Conservation (phyloP, 1,140 invertebrate species). For the Drosophila ohnishii region DNA sequence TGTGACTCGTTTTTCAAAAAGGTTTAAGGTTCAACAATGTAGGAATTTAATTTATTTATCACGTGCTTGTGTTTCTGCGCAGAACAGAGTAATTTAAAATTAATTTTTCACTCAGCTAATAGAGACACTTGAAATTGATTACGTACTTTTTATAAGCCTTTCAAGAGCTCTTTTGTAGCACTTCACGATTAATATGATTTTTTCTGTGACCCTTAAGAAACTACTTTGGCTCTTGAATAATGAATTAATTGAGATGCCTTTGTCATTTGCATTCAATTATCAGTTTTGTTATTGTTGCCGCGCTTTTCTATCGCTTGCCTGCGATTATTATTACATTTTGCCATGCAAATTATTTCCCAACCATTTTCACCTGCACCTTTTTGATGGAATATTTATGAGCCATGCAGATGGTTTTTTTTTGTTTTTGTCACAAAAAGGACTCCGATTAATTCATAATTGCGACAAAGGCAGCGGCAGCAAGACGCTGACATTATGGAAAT, state of each 20-base stretch:
- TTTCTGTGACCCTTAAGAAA: conserved; percentile 12
- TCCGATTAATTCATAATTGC: conserved; percentile 55
- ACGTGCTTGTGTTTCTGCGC: not conserved
- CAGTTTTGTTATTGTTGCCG: conserved; percentile 48
- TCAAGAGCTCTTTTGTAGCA: not conserved
- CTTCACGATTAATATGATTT: conserved; percentile 11
- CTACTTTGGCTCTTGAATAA: conserved; percentile 17
- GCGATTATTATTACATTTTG: conserved; percentile 42
- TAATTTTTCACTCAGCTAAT: not conserved
- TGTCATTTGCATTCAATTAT: conserved; percentile 69
- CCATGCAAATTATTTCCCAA: conserved; percentile 35
- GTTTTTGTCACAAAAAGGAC: conserved; percentile 34
- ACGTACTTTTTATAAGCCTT: not conserved
- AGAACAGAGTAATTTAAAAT: not conserved
- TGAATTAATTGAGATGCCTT: conserved; percentile 54
- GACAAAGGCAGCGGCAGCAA: conserved; percentile 43
- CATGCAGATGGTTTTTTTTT: conserved; percentile 32
- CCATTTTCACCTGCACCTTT: conserved; percentile 19
- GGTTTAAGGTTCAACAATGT: not conserved
- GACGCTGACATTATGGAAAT: conserved; percentile 30
- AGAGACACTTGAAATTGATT: not conserved
- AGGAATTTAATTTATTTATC: not conserved
- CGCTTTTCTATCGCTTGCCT: conserved; percentile 2
- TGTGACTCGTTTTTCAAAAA: too few relatives aligned
- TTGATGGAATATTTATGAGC: conserved; percentile 41